Evolutionary conservation across 2,888 invertebrate genomes (phyloP).

Genomic region (Caradrina kadenii): DNA sequence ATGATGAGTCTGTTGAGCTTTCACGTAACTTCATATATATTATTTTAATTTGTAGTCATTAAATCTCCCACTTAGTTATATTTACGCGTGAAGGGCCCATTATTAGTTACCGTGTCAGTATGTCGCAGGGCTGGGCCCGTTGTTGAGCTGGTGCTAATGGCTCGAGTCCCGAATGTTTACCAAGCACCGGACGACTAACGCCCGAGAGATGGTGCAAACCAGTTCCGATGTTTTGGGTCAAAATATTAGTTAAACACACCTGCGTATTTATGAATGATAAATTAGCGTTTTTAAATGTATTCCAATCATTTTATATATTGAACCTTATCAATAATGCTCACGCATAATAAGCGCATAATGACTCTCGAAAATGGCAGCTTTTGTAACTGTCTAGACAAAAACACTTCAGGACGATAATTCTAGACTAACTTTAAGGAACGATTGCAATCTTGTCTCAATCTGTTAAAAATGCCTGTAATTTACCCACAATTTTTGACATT

Average conservation of each 20-base stretch:
- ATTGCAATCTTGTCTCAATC: too few species aligned
- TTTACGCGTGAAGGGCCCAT: conserved; percentile 54
- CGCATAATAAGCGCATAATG: too few species aligned
- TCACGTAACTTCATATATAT: conserved; percentile 14
- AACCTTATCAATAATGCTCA: background rate
- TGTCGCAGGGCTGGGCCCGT: conserved; percentile 71
- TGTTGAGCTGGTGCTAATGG: conserved; percentile 63
- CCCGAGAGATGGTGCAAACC: conserved; percentile 45
- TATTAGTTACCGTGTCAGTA: conserved; percentile 65
- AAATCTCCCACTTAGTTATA: conserved; percentile 17
- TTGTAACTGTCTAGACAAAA: too few species aligned
- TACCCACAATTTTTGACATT: too few species aligned
- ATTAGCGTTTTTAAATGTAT: background rate
- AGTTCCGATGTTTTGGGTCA: conserved; percentile 48
- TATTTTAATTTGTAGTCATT: conserved; percentile 18
- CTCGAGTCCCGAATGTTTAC: conserved; percentile 53
- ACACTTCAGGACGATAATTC: too few species aligned
- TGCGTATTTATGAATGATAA: background rate
- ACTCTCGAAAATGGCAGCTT: too few species aligned
- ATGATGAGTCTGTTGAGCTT: background rate
- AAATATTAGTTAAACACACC: conserved; percentile 14
- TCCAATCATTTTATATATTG: background rate
- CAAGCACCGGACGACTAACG: conserved; percentile 38
- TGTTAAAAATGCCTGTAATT: too few species aligned
- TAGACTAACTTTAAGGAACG: too few species aligned